Conservation (phyloP, 2,113 vertebrate genomes). For the Axis porcinus region DNA sequence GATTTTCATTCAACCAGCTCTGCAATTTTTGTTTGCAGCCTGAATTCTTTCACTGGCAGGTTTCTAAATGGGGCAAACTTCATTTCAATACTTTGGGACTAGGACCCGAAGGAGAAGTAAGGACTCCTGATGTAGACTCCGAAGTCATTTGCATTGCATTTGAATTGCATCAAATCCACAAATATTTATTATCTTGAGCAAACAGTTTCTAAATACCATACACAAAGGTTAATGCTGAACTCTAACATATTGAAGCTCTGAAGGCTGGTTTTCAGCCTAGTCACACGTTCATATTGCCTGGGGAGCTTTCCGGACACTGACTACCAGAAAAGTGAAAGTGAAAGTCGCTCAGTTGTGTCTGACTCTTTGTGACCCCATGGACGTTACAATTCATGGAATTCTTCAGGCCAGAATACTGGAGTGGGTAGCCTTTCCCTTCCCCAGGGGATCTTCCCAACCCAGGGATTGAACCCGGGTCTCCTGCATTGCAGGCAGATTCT, state of each 20-base stretch:
- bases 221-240: neutral
- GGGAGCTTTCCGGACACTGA: neutral
- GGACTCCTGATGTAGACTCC: neutral
- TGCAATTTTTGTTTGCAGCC: constrained; percentile 71
- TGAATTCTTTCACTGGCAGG: constrained; percentile 58
- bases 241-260: too few relatives aligned
- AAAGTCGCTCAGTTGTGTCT: neutral
- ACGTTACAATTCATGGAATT: neutral
- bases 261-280: neutral
- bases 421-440: neutral
- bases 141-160: neutral
- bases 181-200: neutral
- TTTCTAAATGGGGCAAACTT: constrained; percentile 37
- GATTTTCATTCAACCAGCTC: constrained; percentile 71
- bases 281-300: neutral
- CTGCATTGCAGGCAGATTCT: neutral
- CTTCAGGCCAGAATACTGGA: neutral
- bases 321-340: neutral
- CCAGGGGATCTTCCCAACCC: neutral
- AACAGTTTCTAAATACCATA: neutral
- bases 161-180: neutral
- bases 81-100: constrained; percentile 2
- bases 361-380: neutral
- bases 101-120: neutral
- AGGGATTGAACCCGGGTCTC: neutral